Evolutionary conservation across 1,140 invertebrate genomes (phyloP).

Genomic region (Schlechtendalia chinensis): DNA sequence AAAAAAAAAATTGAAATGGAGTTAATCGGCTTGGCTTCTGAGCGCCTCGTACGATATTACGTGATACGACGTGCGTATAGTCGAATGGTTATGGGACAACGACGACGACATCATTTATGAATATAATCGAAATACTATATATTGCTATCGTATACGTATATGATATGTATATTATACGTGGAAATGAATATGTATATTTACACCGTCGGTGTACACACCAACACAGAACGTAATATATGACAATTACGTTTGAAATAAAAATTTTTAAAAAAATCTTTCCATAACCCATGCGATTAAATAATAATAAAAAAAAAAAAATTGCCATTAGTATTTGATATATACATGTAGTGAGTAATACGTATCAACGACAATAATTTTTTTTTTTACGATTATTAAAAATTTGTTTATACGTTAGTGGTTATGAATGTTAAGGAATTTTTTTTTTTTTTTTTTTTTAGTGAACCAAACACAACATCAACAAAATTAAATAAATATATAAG

Average conservation of each 20-base stretch:
- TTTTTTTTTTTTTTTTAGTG: conserved; percentile 41
- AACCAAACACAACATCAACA: conserved; percentile 37
- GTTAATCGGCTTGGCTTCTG: too few relatives aligned
- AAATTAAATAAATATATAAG: conserved; percentile 6
- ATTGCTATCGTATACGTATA: conserved; percentile 6
- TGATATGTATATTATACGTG: not conserved
- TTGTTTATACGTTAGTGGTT: conserved; percentile 27
- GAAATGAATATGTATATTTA: conserved; percentile 19
- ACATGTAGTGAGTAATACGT: not conserved
- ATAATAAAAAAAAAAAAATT: conserved; percentile 8
- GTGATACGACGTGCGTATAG: too few relatives aligned
- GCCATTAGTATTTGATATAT: conserved; percentile 17
- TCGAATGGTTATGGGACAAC: too few relatives aligned
- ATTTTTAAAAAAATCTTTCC: conserved; percentile 38
- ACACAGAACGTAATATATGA: conserved; percentile 24
- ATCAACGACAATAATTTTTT: conserved; percentile 48
- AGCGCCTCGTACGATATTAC: too few relatives aligned
- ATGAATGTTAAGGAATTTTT: conserved; percentile 14
- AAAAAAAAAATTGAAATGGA: too few relatives aligned
- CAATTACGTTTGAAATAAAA: conserved; percentile 3
- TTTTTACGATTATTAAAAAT: conserved; percentile 15
- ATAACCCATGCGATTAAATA: conserved; percentile 45
- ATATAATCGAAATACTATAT: too few relatives aligned
- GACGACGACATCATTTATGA: too few relatives aligned
- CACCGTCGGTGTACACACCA: conserved; percentile 7